Evolutionary conservation across 2,113 vertebrate species (phyloP).

Genomic region (Rhinogobius similis): DNA sequence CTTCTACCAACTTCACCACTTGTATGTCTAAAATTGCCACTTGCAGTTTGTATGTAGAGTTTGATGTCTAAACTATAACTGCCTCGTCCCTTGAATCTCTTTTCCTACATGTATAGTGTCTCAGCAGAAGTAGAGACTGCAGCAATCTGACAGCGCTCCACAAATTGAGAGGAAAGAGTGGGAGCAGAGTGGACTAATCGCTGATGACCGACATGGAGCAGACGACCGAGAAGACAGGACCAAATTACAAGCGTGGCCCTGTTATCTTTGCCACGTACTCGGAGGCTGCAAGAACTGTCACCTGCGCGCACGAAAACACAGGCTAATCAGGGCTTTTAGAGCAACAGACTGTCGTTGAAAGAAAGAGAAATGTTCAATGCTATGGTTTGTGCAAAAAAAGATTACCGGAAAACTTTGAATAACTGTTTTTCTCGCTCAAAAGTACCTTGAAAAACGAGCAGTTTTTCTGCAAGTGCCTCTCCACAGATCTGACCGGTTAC

Average conservation of each 20-base stretch:
- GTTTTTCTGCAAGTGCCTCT: no score
- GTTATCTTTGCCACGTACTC: conserved; percentile 22
- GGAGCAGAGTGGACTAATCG: conserved; percentile 44
- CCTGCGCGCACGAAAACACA: conserved; percentile 8
- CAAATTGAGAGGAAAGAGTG: conserved; percentile 19
- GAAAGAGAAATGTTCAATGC: not conserved
- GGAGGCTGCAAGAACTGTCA: conserved; percentile 10
- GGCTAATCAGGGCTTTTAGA: not conserved
- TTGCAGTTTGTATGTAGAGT: no score
- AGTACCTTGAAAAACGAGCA: no score
- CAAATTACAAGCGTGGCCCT: conserved; percentile 40
- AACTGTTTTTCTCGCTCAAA: no score
- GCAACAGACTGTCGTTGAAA: not conserved
- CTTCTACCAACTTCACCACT: no score
- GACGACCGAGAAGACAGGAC: conserved; percentile 9
- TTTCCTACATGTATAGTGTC: no score
- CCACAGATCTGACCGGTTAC: no score
- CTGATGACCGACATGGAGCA: conserved; percentile 31
- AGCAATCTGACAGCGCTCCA: not conserved
- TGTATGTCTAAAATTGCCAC: no score
- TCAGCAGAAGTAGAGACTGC: no score
- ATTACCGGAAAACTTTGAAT: not conserved
- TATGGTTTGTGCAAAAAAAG: not conserved
- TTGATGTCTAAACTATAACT: no score
- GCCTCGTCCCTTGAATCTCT: no score